Conservation (phyloP, 2,113 vertebrate species). For the Gallinago undulata region DNA sequence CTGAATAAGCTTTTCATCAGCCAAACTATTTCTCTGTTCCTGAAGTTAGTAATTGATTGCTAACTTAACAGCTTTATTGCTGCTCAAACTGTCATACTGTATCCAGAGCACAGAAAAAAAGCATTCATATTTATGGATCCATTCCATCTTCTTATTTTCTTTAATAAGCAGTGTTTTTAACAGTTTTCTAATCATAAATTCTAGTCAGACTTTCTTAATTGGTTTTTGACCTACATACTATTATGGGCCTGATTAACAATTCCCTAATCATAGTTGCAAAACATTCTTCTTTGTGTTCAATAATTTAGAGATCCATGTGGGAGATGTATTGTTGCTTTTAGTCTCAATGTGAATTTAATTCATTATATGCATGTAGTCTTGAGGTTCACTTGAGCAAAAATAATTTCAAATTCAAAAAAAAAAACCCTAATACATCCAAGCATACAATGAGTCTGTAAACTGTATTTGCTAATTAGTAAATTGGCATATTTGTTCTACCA, state of each 20-base stretch:
- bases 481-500: neutral
- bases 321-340: slow-evolving; percentile 42
- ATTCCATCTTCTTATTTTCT: neutral
- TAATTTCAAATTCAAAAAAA: slow-evolving; percentile 10
- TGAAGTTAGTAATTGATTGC: slow-evolving; percentile 14
- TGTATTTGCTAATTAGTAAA: neutral
- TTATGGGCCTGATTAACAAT: slow-evolving; percentile 62
- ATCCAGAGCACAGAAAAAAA: neutral
- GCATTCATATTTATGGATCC: neutral
- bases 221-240: slow-evolving; percentile 64
- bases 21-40: slow-evolving; percentile 18
- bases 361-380: neutral
- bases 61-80: slow-evolving; percentile 4
- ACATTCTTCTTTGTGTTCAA: slow-evolving; percentile 59
- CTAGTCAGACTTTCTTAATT: slow-evolving; percentile 59
- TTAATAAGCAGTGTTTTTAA: slow-evolving; percentile 10
- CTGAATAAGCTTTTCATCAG: slow-evolving; percentile 50
- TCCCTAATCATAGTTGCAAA: slow-evolving; percentile 67
- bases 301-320: slow-evolving; percentile 63
- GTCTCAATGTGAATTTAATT: slow-evolving; percentile 15
- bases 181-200: slow-evolving; percentile 51
- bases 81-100: neutral
- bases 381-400: slow-evolving; percentile 7
- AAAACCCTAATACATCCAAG: neutral
- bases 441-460: neutral